These are phyloP conservation scores for Sphaeramia orbicularis DNA, from an alignment of 2,797 vertebrate genomes.

Conservation along the genomic window DNA sequence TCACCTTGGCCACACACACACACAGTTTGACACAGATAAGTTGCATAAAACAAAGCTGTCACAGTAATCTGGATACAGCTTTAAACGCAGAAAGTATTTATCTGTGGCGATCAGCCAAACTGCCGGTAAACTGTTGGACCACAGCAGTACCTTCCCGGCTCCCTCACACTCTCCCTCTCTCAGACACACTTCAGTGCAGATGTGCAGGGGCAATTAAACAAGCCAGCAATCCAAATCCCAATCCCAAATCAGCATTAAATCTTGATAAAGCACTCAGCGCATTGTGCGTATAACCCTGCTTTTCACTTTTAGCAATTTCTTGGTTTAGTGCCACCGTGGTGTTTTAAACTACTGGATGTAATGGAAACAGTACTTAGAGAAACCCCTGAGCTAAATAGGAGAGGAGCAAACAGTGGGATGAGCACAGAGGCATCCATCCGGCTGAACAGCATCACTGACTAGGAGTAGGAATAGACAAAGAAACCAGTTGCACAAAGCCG, in stretches of 20 bases:
- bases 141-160: constrained; percentile 8
- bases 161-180: constrained; percentile 10
- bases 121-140: constrained; percentile 24
- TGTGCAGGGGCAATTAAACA: constrained; percentile 52
- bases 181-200: constrained; percentile 37
- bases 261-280: constrained; percentile 23
- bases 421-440: constrained; percentile 28
- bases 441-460: constrained; percentile 21
- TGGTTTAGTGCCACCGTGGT: neutral
- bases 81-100: constrained; percentile 23
- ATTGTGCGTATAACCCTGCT: neutral
- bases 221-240: constrained; percentile 34
- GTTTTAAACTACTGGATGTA: neutral
- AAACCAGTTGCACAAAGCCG: constrained; percentile 74
- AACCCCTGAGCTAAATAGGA: constrained; percentile 1
- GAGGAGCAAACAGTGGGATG: constrained; percentile 19
- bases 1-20: constrained; percentile 57
- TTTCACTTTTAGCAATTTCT: neutral
- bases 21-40: constrained; percentile 8
- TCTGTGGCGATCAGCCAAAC: constrained; percentile 38
- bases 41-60: neutral
- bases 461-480: constrained; percentile 55
- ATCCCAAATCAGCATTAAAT: constrained; percentile 43
- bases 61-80: constrained; percentile 1
- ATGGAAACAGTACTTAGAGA: neutral